Percentiles rank a stretch among this genome's conserved stretches.
These are phyloP conservation scores for Acridotheres tristis DNA, from an alignment of 2,797 vertebrate genomes.

Conservation along the genomic window DNA sequence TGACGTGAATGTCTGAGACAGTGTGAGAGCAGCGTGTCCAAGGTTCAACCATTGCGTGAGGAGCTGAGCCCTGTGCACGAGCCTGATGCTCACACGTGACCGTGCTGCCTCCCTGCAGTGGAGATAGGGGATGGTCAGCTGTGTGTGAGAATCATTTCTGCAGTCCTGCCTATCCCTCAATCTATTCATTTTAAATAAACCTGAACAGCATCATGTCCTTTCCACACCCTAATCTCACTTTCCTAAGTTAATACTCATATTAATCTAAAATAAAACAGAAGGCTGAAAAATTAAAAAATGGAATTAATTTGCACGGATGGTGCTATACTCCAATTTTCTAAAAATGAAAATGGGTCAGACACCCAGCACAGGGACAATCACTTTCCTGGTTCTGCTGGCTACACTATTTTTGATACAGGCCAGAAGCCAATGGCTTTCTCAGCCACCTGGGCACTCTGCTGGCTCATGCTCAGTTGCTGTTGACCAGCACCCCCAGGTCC, in stretches of 20 bases:
- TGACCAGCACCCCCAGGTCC: neutral
- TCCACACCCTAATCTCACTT: neutral
- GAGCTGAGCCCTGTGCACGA: neutral
- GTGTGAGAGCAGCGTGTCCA: neutral
- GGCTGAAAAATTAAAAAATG: neutral
- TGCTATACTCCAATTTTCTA: neutral
- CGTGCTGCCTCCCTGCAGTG: rapidly evolving
- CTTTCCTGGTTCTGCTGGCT: neutral
- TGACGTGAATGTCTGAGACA: neutral
- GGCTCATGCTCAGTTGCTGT: neutral
- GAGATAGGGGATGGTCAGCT: neutral
- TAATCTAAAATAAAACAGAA: neutral
- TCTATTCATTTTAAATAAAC: neutral
- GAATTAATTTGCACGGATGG: neutral
- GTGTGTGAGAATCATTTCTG: neutral
- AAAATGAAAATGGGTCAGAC: neutral
- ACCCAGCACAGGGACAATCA: neutral
- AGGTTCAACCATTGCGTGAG: neutral
- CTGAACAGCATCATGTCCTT: neutral
- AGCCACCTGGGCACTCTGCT: neutral
- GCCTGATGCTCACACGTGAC: neutral
- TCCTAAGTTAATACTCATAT: neutral
- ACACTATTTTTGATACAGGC: neutral
- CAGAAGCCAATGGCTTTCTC: neutral
- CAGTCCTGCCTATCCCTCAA: neutral